Evolutionary conservation across 1,140 invertebrate genomes (phyloP).

Genomic region (Hypsibius dujardini): DNA sequence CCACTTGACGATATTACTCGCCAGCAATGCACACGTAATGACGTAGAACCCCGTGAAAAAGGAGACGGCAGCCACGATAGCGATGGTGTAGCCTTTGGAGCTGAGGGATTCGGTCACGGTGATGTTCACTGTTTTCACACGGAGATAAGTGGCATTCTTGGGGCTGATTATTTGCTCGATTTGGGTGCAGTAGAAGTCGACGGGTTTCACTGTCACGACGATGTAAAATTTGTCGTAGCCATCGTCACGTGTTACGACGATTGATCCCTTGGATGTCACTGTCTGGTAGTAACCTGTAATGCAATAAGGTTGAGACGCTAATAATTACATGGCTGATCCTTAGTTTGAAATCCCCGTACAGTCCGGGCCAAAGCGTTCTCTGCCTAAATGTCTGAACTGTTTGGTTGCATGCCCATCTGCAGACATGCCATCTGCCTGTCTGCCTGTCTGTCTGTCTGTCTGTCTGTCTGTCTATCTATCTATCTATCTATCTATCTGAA

Average conservation of each 20-base stretch:
- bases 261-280: constrained; percentile 49
- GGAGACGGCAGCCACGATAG: background rate
- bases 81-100: background rate
- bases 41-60: constrained; percentile 13
- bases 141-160: background rate
- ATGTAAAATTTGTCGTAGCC: constrained; percentile 26
- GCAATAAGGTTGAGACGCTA: too few relatives aligned
- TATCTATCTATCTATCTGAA: too few relatives aligned
- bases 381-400: too few relatives aligned
- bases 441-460: too few relatives aligned
- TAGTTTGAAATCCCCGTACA: too few relatives aligned
- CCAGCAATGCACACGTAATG: constrained; percentile 4
- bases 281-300: too few relatives aligned
- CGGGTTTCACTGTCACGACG: constrained; percentile 28
- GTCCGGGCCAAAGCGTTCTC: too few relatives aligned
- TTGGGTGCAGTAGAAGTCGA: constrained; percentile 26
- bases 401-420: too few relatives aligned
- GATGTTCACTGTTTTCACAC: background rate
- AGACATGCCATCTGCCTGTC: too few relatives aligned
- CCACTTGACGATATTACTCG: constrained; percentile 5
- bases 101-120: background rate
- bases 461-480: too few relatives aligned
- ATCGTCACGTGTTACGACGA: constrained; percentile 38
- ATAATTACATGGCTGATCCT: too few relatives aligned
- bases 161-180: constrained; percentile 22